A percentile compares a stretch with the other conserved stretches of the same genome.
phyloP scores from a whole-genome alignment of 2,797 vertebrate species.

The Sylvilagus floridanus region DNA sequence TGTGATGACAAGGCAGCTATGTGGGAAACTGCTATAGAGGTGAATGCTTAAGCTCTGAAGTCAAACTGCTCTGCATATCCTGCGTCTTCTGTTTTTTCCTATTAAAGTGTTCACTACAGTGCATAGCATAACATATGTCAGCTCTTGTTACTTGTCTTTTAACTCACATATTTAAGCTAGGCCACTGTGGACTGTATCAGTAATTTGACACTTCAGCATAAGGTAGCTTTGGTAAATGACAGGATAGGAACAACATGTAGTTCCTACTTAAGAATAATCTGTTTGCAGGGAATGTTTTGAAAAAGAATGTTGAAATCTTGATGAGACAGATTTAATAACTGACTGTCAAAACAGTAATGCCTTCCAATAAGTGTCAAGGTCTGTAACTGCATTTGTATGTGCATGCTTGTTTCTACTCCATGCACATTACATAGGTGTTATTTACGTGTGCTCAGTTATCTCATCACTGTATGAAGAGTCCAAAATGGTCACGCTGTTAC shows the following conservation, averaged over 20 bases:
- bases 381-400: background rate
- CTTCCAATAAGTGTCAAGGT: conserved; percentile 38
- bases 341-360: conserved; percentile 20
- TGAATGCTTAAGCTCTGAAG: background rate
- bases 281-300: conserved; percentile 36
- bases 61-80: background rate
- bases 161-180: background rate
- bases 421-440: background rate
- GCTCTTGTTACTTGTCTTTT: background rate
- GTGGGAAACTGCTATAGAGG: background rate
- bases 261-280: conserved; percentile 59
- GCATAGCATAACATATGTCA: background rate
- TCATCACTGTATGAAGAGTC: conserved; percentile 57
- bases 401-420: conserved; percentile 43
- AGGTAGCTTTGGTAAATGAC: conserved; percentile 38
- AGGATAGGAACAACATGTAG: background rate
- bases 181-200: background rate
- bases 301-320: conserved; percentile 38
- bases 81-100: background rate
- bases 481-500: conserved; percentile 61
- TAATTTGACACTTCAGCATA: conserved; percentile 24
- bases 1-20: background rate
- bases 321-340: background rate
- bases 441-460: background rate
- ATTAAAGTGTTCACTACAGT: background rate